A percentile compares a stretch with the other conserved stretches of the same genome.
Conservation (phyloP, 2,113 vertebrate genomes). For the Otis tarda region DNA sequence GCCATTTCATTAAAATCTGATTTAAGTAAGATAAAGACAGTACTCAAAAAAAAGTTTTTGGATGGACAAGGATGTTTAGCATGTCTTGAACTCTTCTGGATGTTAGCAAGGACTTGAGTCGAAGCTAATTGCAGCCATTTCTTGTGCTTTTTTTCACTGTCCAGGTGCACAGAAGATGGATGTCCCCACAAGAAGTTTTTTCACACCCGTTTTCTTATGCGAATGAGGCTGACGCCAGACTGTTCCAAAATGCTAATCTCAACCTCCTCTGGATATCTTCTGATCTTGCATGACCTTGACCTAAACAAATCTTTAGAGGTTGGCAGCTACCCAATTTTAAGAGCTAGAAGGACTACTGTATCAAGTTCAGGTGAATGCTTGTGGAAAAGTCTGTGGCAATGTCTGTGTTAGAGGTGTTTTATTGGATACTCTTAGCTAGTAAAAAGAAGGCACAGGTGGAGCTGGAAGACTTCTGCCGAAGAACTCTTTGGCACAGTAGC, state of each 20-base stretch:
- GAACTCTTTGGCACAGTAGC: fast-evolving
- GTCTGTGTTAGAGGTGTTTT: not conserved
- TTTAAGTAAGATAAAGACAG: not conserved
- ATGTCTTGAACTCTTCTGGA: not conserved
- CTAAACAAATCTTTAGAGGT: conserved; percentile 97
- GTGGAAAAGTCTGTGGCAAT: not conserved
- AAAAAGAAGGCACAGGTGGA: not conserved
- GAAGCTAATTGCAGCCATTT: not conserved
- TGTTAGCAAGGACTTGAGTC: not conserved
- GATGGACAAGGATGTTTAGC: not conserved
- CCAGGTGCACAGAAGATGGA: conserved; percentile 95
- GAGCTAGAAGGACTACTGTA: conserved; percentile 88
- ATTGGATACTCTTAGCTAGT: not conserved
- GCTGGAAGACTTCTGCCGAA: not conserved
- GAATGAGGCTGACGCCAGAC: conserved; percentile 97
- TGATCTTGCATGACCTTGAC: conserved; percentile 97
- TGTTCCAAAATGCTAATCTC: conserved; percentile 99
- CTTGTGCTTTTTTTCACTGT: not conserved
- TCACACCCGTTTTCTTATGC: conserved; percentile 97
- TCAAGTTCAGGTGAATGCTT: conserved; percentile 85
- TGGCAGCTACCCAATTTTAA: conserved; percentile 94
- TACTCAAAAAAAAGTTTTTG: fast-evolving
- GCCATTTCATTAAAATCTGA: not conserved
- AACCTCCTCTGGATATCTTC: conserved; percentile 95
- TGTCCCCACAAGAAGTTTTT: conserved; percentile 99